These are phyloP conservation scores for Drosophila miranda DNA, from an alignment of 1,140 invertebrate species.

Conservation along the genomic window DNA sequence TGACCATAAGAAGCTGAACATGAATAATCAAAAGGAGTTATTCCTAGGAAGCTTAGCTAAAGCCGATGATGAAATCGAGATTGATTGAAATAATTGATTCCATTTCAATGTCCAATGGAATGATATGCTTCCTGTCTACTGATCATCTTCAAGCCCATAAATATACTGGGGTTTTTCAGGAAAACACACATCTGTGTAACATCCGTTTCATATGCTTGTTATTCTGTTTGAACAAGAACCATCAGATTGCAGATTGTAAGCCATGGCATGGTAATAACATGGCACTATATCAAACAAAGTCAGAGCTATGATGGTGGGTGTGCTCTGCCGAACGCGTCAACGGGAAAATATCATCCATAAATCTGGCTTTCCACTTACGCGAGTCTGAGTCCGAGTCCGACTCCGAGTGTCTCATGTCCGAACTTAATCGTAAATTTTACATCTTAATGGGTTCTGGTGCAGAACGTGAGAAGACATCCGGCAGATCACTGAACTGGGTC, in stretches of 20 bases:
- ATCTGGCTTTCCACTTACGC: conserved; percentile 46
- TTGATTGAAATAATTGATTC: not conserved
- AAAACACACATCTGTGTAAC: conserved; percentile 1
- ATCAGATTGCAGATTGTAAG: conserved; percentile 20
- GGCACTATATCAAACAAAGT: conserved; percentile 19
- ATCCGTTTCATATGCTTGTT: conserved; percentile 12
- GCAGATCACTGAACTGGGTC: conserved; percentile 55
- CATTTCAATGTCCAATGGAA: not conserved
- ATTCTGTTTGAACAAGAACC: conserved; percentile 32
- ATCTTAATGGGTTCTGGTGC: conserved; percentile 68
- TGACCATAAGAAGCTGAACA: not conserved
- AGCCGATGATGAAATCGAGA: not conserved
- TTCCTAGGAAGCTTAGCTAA: not conserved
- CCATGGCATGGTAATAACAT: not conserved
- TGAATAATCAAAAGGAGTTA: conserved; percentile 6
- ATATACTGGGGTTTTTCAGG: conserved; percentile 14
- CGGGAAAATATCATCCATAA: conserved; percentile 63
- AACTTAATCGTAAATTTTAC: conserved; percentile 70
- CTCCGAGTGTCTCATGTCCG: not conserved
- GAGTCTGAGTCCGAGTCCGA: not conserved
- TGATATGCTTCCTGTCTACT: too few species aligned
- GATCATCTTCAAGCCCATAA: too few species aligned
- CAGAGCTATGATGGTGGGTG: conserved; percentile 17
- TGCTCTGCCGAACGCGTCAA: conserved; percentile 44
- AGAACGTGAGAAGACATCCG: conserved; percentile 67